Evolutionary conservation across 2,888 invertebrate genomes (phyloP).

Genomic region (Smittia aterrima): DNA sequence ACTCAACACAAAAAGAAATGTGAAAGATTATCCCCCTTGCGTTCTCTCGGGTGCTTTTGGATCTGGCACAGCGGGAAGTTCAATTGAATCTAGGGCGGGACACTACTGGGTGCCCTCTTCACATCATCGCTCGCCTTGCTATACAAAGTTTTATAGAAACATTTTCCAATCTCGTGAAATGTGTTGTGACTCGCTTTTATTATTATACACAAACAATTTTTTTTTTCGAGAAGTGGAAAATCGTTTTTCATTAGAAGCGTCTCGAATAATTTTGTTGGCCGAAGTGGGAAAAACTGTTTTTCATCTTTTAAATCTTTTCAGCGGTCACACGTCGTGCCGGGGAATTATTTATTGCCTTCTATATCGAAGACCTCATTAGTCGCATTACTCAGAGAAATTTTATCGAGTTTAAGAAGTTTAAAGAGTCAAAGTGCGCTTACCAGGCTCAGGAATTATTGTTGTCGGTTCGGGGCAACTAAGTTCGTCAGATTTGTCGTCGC

Average conservation of each 20-base stretch:
- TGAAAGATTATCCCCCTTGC: background rate
- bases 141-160: background rate
- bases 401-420: too few relatives aligned
- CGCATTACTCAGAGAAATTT: too few relatives aligned
- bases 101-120: conserved; percentile 7
- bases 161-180: conserved; percentile 8
- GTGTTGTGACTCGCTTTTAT: background rate
- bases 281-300: too few relatives aligned
- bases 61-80: background rate
- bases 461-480: conserved; percentile 19
- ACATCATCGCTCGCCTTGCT: background rate
- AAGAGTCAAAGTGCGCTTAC: conserved; percentile 7
- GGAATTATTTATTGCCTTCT: too few relatives aligned
- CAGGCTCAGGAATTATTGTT: background rate
- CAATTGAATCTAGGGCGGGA: background rate
- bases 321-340: too few relatives aligned
- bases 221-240: too few relatives aligned
- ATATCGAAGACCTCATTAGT: too few relatives aligned
- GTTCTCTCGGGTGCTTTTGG: background rate
- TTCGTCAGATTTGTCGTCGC: conserved; percentile 56
- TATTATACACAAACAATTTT: too few relatives aligned
- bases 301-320: too few relatives aligned
- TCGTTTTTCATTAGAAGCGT: too few relatives aligned
- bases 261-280: too few relatives aligned
- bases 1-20: background rate